Percentiles rank a stretch among this genome's conserved stretches.
phyloP scores from a whole-genome alignment of 92 coral and sea anemone genomes.

The Pocillopora meandrina region DNA sequence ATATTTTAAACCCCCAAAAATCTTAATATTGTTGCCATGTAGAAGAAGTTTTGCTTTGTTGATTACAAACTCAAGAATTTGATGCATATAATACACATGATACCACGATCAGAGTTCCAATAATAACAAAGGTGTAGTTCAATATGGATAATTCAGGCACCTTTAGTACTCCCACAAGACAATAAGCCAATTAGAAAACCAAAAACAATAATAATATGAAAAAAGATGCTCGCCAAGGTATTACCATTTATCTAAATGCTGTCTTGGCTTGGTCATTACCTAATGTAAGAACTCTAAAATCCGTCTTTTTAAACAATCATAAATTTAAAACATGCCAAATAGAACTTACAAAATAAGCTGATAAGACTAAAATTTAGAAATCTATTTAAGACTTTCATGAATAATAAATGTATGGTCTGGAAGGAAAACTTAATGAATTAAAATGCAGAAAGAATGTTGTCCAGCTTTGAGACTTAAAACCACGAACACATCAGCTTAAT shows the following conservation, averaged over 20 bases:
- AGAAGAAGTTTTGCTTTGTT: no score
- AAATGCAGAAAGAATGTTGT: not conserved
- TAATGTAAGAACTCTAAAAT: not conserved
- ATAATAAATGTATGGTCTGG: slow-evolving; percentile 23
- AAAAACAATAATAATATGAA: not conserved
- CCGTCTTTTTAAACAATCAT: no score
- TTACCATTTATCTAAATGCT: not conserved
- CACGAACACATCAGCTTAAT: not conserved
- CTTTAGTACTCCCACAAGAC: not conserved
- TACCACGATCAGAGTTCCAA: no score
- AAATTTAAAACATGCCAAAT: not conserved
- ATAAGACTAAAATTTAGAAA: not conserved
- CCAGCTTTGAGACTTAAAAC: not conserved
- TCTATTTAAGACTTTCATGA: slow-evolving; percentile 23
- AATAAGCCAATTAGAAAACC: not conserved
- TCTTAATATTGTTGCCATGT: no score
- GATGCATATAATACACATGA: not conserved
- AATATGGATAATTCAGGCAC: not conserved
- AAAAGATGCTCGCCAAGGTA: not conserved
- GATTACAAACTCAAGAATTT: no score
- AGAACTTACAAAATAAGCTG: not conserved
- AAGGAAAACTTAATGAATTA: slow-evolving; percentile 11
- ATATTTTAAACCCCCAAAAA: no score
- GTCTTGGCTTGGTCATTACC: not conserved
- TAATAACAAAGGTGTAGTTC: not conserved